Base-by-base conservation (phyloP, 2,113 vertebrate genomes). In the Martes martes region DNA sequence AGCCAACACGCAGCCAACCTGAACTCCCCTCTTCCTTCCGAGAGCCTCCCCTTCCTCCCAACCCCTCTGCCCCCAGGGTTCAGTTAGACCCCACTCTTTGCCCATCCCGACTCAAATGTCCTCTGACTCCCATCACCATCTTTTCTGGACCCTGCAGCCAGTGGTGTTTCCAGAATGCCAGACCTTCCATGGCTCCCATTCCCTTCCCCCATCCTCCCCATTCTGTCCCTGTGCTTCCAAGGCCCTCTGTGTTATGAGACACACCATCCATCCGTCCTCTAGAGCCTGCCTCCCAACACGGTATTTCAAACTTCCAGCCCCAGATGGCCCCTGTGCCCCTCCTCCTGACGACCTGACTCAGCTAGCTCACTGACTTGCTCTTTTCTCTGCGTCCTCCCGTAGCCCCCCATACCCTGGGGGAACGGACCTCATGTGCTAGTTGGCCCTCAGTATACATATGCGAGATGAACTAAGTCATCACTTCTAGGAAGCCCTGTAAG, bases 211-310 rank as follows among this genome's bases (percentile, higher is more conserved):
- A 24, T 6, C 1, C 76, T n/a, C 52, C 57, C 26, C 52, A 81
- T 65, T 10, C 18, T 76, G 16, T 28, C 45, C 31, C 31, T 2
- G 5, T 15, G 16, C 36, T 78, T 11, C 50, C 45, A 28, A 92
- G 50, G 39, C n/a, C 39, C n/a, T 31, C n/a, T 50, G 36, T 52
- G 28, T 42, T 1, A 1, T 0, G n/a, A 42, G 45, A 36, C n/a
- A 8, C 45, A 6, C 85, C 28, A 3, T 47, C 47, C 28, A 3
- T 47, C 47, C 13, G 24, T 15, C n/a, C 28, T 42, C 87, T 63
- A 10, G 0, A 1, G 69, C n/a, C 31, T 19, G 0, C 4, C 9
- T n/a, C 11, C 71, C 1, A 1, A 63, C 2, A 24, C 39, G 11
- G 7, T 14, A 6, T 1, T 71, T 94, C 47, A 6, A 26, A n/a